Evolutionary conservation across 2,888 invertebrate genomes (phyloP).

Genomic region (Ochropacha duplaris): DNA sequence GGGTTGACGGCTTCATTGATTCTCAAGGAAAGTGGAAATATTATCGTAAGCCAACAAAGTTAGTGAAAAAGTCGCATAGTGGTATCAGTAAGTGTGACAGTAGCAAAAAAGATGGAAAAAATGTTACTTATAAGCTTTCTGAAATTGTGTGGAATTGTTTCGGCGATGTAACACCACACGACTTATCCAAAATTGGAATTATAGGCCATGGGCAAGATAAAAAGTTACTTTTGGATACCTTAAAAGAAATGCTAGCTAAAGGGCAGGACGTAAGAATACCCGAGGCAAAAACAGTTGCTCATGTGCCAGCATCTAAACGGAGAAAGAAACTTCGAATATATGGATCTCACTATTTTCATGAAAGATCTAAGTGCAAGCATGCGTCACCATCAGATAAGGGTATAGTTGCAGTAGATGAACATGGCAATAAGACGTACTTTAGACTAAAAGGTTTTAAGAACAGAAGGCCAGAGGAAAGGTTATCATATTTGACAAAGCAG

Average conservation of each 20-base stretch:
- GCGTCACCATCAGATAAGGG: conserved; percentile 61
- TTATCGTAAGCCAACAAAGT: conserved; percentile 42
- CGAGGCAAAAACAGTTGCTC: conserved; percentile 40
- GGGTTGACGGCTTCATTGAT: conserved; percentile 70
- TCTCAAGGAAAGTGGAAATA: conserved; percentile 57
- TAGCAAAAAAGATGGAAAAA: conserved; percentile 32
- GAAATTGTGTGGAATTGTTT: conserved; percentile 69
- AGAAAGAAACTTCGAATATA: conserved; percentile 16
- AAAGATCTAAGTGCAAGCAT: conserved; percentile 57
- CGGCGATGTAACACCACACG: conserved; percentile 56
- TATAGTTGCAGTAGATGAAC: conserved; percentile 53
- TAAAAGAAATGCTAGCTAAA: conserved; percentile 51
- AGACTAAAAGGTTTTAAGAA: conserved; percentile 45
- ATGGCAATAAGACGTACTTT: conserved; percentile 65
- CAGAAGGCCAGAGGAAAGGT: conserved; percentile 50
- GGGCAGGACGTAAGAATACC: conserved; percentile 62
- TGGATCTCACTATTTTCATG: conserved; percentile 15
- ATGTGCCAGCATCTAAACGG: conserved; percentile 28
- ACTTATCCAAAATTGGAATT: conserved; percentile 67
- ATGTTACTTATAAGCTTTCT: conserved; percentile 29
- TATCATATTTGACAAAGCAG: conserved; percentile 43
- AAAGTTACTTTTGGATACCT: conserved; percentile 50
- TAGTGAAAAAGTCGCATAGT: conserved; percentile 19
- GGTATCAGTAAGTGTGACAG: conserved; percentile 11
- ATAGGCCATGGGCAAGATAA: conserved; percentile 69